A percentile compares a stretch with the other conserved stretches of the same genome.
phyloP scores from a whole-genome alignment of 2,888 invertebrate genomes.

The Watsonalla binaria region DNA sequence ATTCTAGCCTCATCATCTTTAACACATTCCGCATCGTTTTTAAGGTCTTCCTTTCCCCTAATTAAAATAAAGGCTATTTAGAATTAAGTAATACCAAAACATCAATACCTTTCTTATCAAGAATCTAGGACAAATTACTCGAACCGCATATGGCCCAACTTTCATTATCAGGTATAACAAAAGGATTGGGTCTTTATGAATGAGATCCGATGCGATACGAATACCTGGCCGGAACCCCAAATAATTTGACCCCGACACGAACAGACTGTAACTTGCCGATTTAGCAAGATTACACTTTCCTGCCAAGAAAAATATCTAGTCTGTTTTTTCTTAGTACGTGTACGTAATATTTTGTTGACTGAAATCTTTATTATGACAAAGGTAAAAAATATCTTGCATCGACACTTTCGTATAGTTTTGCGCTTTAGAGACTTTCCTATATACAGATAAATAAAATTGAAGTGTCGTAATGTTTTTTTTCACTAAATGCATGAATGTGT shows the following conservation, averaged over 20 bases:
- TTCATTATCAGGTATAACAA: constrained; percentile 1
- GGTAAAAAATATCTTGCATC: too few relatives aligned
- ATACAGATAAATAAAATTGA: too few relatives aligned
- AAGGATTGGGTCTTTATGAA: not conserved
- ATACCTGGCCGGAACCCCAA: not conserved
- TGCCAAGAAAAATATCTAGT: not conserved
- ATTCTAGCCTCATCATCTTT: too few relatives aligned
- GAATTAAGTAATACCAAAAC: not conserved
- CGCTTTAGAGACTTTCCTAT: too few relatives aligned
- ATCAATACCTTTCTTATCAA: not conserved
- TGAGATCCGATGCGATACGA: not conserved
- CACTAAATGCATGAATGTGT: too few relatives aligned
- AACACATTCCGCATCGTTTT: too few relatives aligned
- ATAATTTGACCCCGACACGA: not conserved
- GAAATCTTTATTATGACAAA: not conserved
- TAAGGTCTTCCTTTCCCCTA: too few relatives aligned
- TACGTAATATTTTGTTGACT: too few relatives aligned
- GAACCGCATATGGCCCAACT: not conserved
- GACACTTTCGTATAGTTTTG: too few relatives aligned
- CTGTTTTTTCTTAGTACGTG: not conserved
- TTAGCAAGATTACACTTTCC: not conserved
- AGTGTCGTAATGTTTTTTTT: too few relatives aligned
- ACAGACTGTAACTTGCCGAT: not conserved
- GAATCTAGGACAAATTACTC: not conserved
- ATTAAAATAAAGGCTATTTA: not conserved